Evolutionary conservation across 2,797 vertebrate genomes (phyloP).

Genomic region (Thamnophis elegans): DNA sequence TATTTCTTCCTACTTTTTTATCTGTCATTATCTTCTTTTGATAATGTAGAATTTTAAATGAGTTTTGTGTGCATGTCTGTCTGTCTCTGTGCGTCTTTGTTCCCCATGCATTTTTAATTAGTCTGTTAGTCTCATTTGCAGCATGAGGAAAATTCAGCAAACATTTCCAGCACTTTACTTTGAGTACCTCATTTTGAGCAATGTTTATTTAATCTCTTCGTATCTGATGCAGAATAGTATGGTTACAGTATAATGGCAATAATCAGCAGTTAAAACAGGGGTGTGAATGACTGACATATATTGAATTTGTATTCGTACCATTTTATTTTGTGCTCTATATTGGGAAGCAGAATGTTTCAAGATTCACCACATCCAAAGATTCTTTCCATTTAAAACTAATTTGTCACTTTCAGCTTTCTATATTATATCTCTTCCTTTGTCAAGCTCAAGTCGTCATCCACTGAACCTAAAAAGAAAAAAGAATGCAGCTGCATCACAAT

Average conservation of each 20-base stretch:
- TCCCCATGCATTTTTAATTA: conserved; percentile 29
- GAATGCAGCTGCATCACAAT: background rate
- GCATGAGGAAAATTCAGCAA: background rate
- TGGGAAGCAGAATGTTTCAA: background rate
- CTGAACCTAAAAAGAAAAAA: background rate
- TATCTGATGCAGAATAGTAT: background rate
- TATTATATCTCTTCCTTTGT: background rate
- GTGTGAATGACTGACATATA: background rate
- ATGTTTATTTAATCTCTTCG: background rate
- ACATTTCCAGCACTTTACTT: background rate
- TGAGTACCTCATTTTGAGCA: background rate
- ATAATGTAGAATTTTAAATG: background rate
- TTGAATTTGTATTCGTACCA: background rate
- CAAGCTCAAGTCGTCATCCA: background rate
- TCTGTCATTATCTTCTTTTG: background rate
- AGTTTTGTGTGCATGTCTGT: background rate
- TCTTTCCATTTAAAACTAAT: background rate
- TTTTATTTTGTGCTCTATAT: background rate
- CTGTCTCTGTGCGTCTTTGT: background rate
- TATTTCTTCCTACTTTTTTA: background rate
- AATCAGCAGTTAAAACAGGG: background rate
- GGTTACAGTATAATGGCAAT: background rate
- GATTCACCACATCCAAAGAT: background rate
- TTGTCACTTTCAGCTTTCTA: background rate
- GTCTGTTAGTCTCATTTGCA: conserved; percentile 3